These are phyloP conservation scores for Drosophila repleta DNA, from an alignment of 1,140 invertebrate genomes.

Conservation along the genomic window DNA sequence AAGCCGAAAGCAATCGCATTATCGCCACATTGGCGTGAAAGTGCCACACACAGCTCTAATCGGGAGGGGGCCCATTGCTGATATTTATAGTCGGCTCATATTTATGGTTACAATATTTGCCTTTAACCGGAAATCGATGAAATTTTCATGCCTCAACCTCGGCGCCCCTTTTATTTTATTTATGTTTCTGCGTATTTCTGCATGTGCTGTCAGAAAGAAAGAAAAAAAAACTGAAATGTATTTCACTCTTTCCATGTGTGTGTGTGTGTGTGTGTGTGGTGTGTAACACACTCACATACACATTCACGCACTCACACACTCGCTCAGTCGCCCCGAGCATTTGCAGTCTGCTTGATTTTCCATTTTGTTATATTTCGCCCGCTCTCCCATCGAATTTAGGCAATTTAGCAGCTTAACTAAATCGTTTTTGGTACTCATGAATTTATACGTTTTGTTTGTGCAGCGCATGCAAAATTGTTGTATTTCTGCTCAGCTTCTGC, in stretches of 20 bases:
- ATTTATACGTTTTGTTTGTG: constrained; percentile 81
- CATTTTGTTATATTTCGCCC: constrained; percentile 45
- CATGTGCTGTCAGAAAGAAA: constrained; percentile 46
- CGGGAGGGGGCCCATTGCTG: neutral
- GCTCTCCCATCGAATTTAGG: constrained; percentile 67
- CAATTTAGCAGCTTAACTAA: constrained; percentile 80
- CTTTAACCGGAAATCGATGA: constrained; percentile 82
- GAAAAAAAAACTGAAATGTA: constrained; percentile 34
- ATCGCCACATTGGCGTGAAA: constrained; percentile 80
- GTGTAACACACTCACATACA: constrained; percentile 9
- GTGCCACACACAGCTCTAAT: constrained; percentile 46
- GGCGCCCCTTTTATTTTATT: constrained; percentile 63
- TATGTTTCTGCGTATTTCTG: constrained; percentile 65
- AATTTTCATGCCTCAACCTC: constrained; percentile 74
- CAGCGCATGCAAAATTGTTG: constrained; percentile 70
- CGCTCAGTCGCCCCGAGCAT: constrained; percentile 34
- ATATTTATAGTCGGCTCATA: constrained; percentile 81
- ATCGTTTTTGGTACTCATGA: constrained; percentile 73
- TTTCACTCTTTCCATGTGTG: constrained; percentile 28
- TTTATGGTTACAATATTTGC: constrained; percentile 82
- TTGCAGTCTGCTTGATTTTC: constrained; percentile 73
- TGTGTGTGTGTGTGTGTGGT: no score
- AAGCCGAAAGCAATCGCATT: constrained; percentile 80
- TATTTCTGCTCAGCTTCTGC: neutral
- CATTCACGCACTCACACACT: neutral